A percentile compares a stretch with the other conserved stretches of the same genome.
Conservation (phyloP, 2,888 invertebrate genomes). For the Blera fallax region DNA sequence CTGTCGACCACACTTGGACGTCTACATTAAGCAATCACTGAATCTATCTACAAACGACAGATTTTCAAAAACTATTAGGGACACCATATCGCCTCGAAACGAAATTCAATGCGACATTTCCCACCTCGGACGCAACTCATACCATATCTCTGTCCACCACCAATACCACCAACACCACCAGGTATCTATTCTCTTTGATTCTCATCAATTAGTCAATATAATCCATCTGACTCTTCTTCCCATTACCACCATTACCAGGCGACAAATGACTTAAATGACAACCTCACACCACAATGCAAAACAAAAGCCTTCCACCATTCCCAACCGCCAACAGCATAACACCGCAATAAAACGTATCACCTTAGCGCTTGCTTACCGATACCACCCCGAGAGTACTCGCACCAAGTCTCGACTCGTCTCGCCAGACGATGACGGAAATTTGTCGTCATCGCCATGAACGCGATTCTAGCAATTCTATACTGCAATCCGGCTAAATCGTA, state of each 20-base stretch:
- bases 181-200: constrained; percentile 16
- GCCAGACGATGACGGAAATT: constrained; percentile 71
- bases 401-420: constrained; percentile 46
- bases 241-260: constrained; percentile 44
- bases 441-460: constrained; percentile 64
- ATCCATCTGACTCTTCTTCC: constrained; percentile 36
- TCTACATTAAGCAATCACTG: constrained; percentile 45
- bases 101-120: constrained; percentile 64
- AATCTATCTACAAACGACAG: constrained; percentile 49
- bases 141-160: constrained; percentile 10
- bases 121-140: constrained; percentile 46
- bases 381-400: too few species aligned
- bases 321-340: constrained; percentile 4
- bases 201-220: constrained; percentile 35
- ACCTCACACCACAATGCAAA: constrained; percentile 66
- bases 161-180: not conserved
- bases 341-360: constrained; percentile 46
- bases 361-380: not conserved
- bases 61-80: constrained; percentile 58
- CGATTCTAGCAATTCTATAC: constrained; percentile 67
- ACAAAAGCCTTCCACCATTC: constrained; percentile 56
- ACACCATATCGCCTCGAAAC: not conserved
- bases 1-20: constrained; percentile 41
- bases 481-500: constrained; percentile 65
- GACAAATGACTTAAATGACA: constrained; percentile 71